Evolutionary conservation across 2,113 vertebrate species (phyloP), one percentile per base, ranked within the genome.

Genomic region (Gobius niger): DNA sequence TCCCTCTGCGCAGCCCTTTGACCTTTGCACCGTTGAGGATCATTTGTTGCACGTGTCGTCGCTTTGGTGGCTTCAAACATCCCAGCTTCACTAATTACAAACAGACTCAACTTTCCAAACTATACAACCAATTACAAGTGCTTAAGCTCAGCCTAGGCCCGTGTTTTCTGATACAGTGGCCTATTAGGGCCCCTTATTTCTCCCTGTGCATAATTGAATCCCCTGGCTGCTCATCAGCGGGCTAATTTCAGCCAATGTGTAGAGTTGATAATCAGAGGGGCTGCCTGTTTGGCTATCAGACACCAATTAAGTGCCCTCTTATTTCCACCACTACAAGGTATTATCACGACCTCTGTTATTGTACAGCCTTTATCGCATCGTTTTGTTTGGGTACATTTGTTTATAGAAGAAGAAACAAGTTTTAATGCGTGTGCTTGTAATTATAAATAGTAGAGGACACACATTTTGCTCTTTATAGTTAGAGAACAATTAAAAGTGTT

Each of bases 121-220:
- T 87, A 90, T 89, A 91, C 89, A 91, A 88, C 87, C 89, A 91
- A 91, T 91, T 91, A 91, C 53, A 72, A 80, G 73, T 41, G 40
- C 76, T 89, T 89, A 86, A 78, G 82, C 77, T 78, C 79, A 72
- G 60, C 82, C 85, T 76, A 81, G 73, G 82, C 85, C 82, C 85
- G 81, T 86, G 87, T 85, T 89, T 89, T 78, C 87, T 88, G 89
- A 86, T 89, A 84, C 88, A 87, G 84, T 90, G 80, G 82, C 89
- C 88, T 88, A 89, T 91, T 90, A 89, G 83, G 84, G 80, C 70
- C 88, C 88, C 83, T 92, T 86, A 87, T 87, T 88, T 89, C 79
- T 90, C 80, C 84, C 92, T 78, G 70, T 89, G 84, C 83, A 92
- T 94, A 91, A 93, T 92, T 84, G 82, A 91, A 89, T 93, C 93